Evolutionary conservation across 1,140 invertebrate genomes (phyloP).

Genomic region (Ceratina calcarata): DNA sequence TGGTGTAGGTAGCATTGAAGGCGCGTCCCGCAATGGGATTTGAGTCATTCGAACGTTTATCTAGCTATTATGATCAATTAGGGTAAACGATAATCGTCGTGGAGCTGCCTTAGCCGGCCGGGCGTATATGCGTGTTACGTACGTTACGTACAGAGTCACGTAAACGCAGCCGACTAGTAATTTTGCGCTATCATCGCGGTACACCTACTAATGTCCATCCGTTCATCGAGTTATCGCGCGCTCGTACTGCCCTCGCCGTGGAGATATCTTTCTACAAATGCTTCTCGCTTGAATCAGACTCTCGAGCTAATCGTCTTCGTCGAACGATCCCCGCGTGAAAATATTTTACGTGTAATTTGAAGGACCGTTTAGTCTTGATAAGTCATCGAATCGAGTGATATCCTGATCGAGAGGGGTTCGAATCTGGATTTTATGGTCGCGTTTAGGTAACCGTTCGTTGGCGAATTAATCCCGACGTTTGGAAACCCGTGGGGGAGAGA

Average conservation of each 20-base stretch:
- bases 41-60: constrained; percentile 67
- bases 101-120: constrained; percentile 46
- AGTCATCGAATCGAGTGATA: too few relatives aligned
- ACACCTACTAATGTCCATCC: constrained; percentile 51
- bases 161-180: constrained; percentile 61
- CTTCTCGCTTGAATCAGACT: too few relatives aligned
- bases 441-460: constrained; percentile 26
- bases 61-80: constrained; percentile 69
- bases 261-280: constrained; percentile 39
- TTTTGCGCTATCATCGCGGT: constrained; percentile 51
- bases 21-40: constrained; percentile 48
- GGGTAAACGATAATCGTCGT: constrained; percentile 67
- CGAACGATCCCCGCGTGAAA: too few relatives aligned
- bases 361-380: too few relatives aligned
- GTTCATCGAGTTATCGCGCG: constrained; percentile 55
- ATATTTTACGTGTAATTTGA: too few relatives aligned
- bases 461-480: constrained; percentile 51
- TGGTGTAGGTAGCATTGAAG: constrained; percentile 38
- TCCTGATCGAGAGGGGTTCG: not conserved
- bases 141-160: constrained; percentile 48
- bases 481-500: constrained; percentile 9
- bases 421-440: constrained; percentile 20
- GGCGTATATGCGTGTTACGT: constrained; percentile 2
- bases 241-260: constrained; percentile 3
- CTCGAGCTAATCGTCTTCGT: too few relatives aligned